phyloP scores from a whole-genome alignment of 2,888 invertebrate species.

The Villa cingulata region DNA sequence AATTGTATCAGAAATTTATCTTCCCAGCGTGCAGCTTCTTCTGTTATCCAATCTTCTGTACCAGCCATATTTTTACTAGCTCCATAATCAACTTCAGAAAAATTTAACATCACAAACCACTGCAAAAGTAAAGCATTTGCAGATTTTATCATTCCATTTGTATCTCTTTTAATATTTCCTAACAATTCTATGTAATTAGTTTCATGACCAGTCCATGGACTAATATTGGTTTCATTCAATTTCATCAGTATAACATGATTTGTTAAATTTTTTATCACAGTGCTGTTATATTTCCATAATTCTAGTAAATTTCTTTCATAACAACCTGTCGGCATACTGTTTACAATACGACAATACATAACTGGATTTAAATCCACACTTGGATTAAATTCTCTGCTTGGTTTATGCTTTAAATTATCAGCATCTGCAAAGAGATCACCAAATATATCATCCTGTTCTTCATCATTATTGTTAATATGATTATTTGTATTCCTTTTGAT shows the following conservation, averaged over 20 bases:
- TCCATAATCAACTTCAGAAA: slow-evolving; percentile 49
- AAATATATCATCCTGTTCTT: slow-evolving; percentile 5
- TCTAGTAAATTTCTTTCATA: slow-evolving; percentile 52
- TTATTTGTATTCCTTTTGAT: neutral
- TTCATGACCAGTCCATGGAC: slow-evolving; percentile 51
- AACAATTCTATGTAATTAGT: slow-evolving; percentile 48
- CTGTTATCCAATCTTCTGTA: slow-evolving; percentile 55
- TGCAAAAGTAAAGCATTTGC: slow-evolving; percentile 49
- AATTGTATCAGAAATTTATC: slow-evolving; percentile 40
- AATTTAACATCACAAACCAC: slow-evolving; percentile 54
- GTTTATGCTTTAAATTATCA: slow-evolving; percentile 3
- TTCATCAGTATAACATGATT: slow-evolving; percentile 47
- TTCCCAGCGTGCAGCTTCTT: slow-evolving; percentile 48
- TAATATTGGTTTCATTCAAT: slow-evolving; percentile 41
- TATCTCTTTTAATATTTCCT: slow-evolving; percentile 45
- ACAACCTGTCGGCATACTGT: slow-evolving; percentile 47
- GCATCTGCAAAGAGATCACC: slow-evolving; percentile 9
- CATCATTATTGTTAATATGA: too few species aligned
- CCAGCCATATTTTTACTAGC: slow-evolving; percentile 57
- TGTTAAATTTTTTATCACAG: slow-evolving; percentile 40
- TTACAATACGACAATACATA: slow-evolving; percentile 50
- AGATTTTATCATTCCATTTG: slow-evolving; percentile 45
- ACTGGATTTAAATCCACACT: slow-evolving; percentile 42
- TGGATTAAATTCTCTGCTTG: slow-evolving; percentile 38
- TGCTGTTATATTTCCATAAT: slow-evolving; percentile 50